Base-by-base conservation (phyloP, 1,140 invertebrate genomes). In the Hyphantria cunea region DNA sequence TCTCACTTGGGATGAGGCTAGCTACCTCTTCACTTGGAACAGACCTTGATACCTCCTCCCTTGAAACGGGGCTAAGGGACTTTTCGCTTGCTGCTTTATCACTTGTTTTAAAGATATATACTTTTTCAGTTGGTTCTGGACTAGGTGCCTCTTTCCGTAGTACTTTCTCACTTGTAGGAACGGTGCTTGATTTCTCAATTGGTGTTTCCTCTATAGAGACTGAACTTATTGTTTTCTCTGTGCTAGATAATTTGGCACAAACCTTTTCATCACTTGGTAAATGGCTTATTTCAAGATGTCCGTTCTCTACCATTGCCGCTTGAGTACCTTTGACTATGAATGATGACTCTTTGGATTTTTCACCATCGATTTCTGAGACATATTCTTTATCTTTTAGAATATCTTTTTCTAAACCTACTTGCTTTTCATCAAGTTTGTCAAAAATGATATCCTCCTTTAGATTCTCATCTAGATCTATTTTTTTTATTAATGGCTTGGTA, bases 391-490 rank as follows among this genome's bases (percentile, higher is more conserved):
- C 66, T 61, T 64, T 50, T 59, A 60, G 49, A 62, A 61, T 67
- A 74, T 75, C 71, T 68, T 75, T 86, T 76, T 85, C 82, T 80
- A 76, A 65, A 80, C 71, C 61, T 76, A 82, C 81, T 87, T 87
- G 81, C 78, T 70, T 80, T 65, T 72, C 61, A 79, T 82, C 82
- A 84, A 84, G 80, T 84, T 80, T 77, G 79, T 79, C 78, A 80
- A 82, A 84, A 84, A 80, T 60, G 59, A 73, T 70, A 74, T 70
- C 64, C 37, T 11, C 33, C 17, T 31, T 44, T 11, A 17, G 39
- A 0, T 25, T 49, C 15, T 25, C 14, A 39, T 45, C 15, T 6
- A 14, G 17, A 44, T 47, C 41, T 13, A 44, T 13, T n/a, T 11
- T 8, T 34, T 5, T 25, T 25, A 5, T 25, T 25, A 25, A 3